Base-by-base conservation (phyloP, 2,113 vertebrate species). In the Perca schrenkii region DNA sequence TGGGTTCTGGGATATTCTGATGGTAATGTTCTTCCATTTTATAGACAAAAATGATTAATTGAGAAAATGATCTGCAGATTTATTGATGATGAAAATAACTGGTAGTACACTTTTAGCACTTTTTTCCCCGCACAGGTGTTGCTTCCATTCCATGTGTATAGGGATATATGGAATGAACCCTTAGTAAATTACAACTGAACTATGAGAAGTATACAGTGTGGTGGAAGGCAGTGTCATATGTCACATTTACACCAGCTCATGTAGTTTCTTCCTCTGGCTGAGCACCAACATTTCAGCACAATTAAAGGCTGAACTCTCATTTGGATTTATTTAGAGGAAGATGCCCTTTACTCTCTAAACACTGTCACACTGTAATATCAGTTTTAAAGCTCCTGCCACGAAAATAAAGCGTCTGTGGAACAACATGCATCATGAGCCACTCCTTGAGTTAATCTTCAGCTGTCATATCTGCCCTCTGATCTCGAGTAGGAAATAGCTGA, bases 401-500 rank as follows among this genome's bases (percentile, higher is more conserved):
- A 52, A 80, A 74, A 81, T 61, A 71, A 80, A 56, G 57, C 52
- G 1, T 77, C 64, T 66, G 1, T 63, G 56, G n/a, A 78, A 72
- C 66, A 58, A 69, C 57, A 70, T 53, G 68, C 61, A 74, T 82
- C 47, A 70, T 43, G 7, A 69, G 60, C 4, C 0, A 13, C 66
- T 58, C 34, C 47, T 60, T 86, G 57, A 74, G 50, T 69, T 68
- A 50, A 72, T 69, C 54, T 62, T 53, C 8, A 47, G 34, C 43
- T 72, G 49, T 83, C 70, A 73, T 11, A 56, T 61, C 31, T 79
- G 64, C 43, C 31, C 14, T 76, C 22, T 79, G 21, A 85, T 79
- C 57, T 63, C 1, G 0, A 74, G 61, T 8, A 52, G n/a, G 49
- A 79, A 61, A 71, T 80, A 14, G 34, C 53, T 79, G 63, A 81